Evolutionary conservation across 2,888 invertebrate species (phyloP).

Genomic region (Cryptus viduatorius): DNA sequence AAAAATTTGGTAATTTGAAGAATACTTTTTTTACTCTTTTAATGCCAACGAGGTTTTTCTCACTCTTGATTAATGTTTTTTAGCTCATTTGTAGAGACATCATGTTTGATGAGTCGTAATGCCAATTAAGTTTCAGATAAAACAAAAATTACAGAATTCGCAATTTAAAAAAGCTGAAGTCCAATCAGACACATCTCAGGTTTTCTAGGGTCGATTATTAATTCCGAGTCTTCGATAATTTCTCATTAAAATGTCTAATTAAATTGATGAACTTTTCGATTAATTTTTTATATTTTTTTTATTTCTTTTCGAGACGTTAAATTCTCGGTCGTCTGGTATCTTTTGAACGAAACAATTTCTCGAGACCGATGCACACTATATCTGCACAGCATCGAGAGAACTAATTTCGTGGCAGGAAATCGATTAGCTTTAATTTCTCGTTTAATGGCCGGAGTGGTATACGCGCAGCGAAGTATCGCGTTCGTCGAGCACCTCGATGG

Average conservation of each 20-base stretch:
- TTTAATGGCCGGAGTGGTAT: slow-evolving; percentile 40
- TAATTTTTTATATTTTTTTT: not conserved
- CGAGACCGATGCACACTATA: not conserved
- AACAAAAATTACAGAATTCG: too few relatives aligned
- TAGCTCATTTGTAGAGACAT: too few relatives aligned
- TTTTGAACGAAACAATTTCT: not conserved
- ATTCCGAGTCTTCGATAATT: not conserved
- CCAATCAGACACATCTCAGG: too few relatives aligned
- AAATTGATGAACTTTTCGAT: not conserved
- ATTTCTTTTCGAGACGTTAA: not conserved
- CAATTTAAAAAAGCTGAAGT: too few relatives aligned
- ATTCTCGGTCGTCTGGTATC: slow-evolving; percentile 3
- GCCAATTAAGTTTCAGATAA: too few relatives aligned
- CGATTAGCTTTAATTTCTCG: slow-evolving; percentile 66
- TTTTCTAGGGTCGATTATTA: too few relatives aligned
- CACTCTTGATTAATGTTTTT: too few relatives aligned
- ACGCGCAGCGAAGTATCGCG: slow-evolving; percentile 34
- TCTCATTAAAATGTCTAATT: not conserved
- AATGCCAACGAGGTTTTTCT: too few relatives aligned
- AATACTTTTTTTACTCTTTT: not conserved
- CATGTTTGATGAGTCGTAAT: too few relatives aligned
- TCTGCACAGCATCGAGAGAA: slow-evolving; percentile 35
- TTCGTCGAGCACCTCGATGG: not conserved
- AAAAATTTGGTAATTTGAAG: not conserved
- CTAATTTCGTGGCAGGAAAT: slow-evolving; percentile 66